Conservation (phyloP, 1,140 invertebrate species). For the Ptiloglossa arizonensis region DNA sequence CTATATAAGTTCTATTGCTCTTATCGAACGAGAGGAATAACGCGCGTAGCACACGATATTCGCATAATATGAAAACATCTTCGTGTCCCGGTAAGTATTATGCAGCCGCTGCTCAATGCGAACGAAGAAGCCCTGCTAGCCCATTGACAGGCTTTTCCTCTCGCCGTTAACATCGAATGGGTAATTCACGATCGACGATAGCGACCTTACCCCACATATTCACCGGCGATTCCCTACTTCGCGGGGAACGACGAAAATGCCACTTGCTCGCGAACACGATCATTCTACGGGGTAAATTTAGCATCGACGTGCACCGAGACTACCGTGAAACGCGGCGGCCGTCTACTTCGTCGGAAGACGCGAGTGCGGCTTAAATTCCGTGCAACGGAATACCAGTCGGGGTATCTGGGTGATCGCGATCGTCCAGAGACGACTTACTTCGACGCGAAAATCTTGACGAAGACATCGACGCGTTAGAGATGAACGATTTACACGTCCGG, state of each 20-base stretch:
- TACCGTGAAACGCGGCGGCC: too few relatives aligned
- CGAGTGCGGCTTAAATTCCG: too few relatives aligned
- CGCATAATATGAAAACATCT: conserved; percentile 36
- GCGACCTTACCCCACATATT: conserved; percentile 32
- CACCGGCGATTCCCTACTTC: background rate
- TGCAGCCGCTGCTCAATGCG: conserved; percentile 29
- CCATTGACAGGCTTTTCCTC: conserved; percentile 42
- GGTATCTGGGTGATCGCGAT: too few relatives aligned
- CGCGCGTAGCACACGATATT: conserved; percentile 1
- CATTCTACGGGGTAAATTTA: background rate
- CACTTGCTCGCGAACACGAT: too few relatives aligned
- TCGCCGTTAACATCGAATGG: conserved; percentile 31
- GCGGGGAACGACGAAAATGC: background rate
- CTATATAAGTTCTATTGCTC: background rate
- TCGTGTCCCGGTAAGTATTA: conserved; percentile 32
- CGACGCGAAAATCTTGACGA: too few relatives aligned
- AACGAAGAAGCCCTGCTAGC: conserved; percentile 11
- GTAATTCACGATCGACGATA: conserved; percentile 34
- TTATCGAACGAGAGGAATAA: background rate
- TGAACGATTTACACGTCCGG: too few relatives aligned
- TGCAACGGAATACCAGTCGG: too few relatives aligned
- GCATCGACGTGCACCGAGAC: too few relatives aligned
- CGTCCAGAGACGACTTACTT: too few relatives aligned
- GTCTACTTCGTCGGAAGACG: too few relatives aligned
- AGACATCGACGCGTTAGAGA: too few relatives aligned